Conservation (phyloP, 2,113 vertebrate species). For the Petaurus breviceps region DNA sequence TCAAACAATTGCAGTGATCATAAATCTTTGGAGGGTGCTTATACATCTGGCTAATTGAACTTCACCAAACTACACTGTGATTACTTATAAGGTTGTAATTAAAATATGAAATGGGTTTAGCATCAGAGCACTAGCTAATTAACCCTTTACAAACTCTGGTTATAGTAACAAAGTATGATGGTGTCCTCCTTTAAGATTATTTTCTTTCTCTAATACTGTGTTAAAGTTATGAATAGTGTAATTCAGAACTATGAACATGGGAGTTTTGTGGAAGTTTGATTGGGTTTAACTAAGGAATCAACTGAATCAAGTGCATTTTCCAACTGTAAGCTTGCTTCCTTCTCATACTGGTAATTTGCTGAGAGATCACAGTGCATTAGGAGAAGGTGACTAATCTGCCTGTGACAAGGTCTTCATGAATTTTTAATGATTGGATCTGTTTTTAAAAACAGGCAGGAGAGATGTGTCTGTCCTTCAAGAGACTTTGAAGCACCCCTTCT, state of each 20-base stretch:
- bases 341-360: background rate
- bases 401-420: background rate
- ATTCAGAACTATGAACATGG: conserved; percentile 46
- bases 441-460: conserved; percentile 31
- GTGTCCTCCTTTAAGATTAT: conserved; percentile 59
- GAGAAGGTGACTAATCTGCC: conserved; percentile 17
- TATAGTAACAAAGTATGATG: conserved; percentile 60
- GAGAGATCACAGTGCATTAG: background rate
- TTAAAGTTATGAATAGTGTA: conserved; percentile 7
- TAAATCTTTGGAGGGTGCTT: conserved; percentile 31
- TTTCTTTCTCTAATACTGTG: conserved; percentile 39
- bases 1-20: conserved; percentile 32
- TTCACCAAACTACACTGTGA: conserved; percentile 7
- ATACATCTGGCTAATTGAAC: conserved; percentile 54
- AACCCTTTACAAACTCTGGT: conserved; percentile 49
- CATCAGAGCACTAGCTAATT: conserved; percentile 28
- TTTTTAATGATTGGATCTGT: conserved; percentile 32
- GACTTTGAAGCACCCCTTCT: background rate
- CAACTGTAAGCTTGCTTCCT: background rate
- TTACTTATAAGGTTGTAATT: conserved; percentile 54
- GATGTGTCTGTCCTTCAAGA: background rate
- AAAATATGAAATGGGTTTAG: conserved; percentile 53
- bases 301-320: conserved; percentile 28
- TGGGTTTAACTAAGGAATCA: conserved; percentile 61
- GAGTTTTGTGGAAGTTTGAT: conserved; percentile 37